Conservation (phyloP, 2,797 vertebrate species). For the Vipera latastei region DNA sequence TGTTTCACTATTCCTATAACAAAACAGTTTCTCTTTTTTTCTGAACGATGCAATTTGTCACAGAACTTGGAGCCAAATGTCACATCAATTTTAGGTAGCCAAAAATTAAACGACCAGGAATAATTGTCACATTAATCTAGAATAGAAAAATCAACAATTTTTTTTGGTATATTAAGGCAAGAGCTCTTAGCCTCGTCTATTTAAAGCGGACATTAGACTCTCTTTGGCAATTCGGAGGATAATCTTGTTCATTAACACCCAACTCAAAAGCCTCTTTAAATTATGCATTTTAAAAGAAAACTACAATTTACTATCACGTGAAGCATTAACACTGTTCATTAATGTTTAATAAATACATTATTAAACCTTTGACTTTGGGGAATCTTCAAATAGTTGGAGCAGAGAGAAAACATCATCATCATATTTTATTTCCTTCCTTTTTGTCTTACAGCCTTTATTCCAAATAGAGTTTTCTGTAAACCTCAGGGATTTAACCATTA, state of each 20-base stretch:
- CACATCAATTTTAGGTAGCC: conserved; percentile 5
- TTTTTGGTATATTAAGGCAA: conserved; percentile 10
- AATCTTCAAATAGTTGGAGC: conserved; percentile 9
- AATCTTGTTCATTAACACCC: conserved; percentile 14
- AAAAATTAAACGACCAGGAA: conserved; percentile 22
- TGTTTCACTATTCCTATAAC: conserved; percentile 4
- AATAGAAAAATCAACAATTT: conserved; percentile 14
- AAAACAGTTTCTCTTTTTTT: conserved; percentile 14
- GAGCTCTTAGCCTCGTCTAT: not conserved
- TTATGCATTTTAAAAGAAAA: conserved; percentile 24
- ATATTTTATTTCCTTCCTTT: not conserved
- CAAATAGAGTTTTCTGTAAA: not conserved
- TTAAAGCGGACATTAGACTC: conserved; percentile 1
- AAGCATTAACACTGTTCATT: conserved; percentile 18
- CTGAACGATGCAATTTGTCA: conserved; percentile 15
- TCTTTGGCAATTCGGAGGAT: not conserved
- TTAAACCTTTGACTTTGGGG: conserved; percentile 26
- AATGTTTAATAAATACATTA: conserved; percentile 35
- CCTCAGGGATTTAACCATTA: conserved; percentile 3
- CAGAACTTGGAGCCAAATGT: not conserved
- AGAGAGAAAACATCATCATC: not conserved
- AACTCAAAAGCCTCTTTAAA: conserved; percentile 3
- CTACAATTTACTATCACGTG: conserved; percentile 1
- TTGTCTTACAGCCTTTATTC: not conserved
- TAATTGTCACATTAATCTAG: conserved; percentile 7